Conservation (phyloP, 2,797 vertebrate species). For the Phalloptychus januarius region DNA sequence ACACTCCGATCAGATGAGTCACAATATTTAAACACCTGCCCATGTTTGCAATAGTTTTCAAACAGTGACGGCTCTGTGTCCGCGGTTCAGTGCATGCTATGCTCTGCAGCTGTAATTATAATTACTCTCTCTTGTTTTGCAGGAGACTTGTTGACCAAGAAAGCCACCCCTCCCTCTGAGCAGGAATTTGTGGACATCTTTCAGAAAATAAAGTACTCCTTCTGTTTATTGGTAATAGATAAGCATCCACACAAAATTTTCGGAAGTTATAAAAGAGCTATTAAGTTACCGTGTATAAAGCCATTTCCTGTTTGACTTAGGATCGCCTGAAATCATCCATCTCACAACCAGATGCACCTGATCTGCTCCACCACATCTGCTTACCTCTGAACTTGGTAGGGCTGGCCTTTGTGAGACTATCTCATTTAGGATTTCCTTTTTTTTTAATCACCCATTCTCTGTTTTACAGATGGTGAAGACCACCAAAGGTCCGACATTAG, state of each 20-base stretch:
- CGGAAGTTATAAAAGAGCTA: neutral
- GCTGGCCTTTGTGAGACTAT: neutral
- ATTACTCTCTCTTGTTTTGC: conserved; percentile 33
- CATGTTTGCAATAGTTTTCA: neutral
- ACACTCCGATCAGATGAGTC: neutral
- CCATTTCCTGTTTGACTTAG: conserved; percentile 59
- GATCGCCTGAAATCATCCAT: conserved; percentile 83
- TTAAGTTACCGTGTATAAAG: neutral
- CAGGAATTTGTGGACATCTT: conserved; percentile 84
- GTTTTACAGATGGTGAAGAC: conserved; percentile 82
- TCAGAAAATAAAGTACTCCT: conserved; percentile 89
- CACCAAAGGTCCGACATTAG: conserved; percentile 79
- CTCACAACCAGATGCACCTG: conserved; percentile 79
- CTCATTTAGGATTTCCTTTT: neutral
- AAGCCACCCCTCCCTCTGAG: conserved; percentile 78
- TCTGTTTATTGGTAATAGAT: conserved; percentile 85
- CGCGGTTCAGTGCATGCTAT: neutral
- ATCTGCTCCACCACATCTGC: conserved; percentile 86
- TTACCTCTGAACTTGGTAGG: conserved; percentile 84
- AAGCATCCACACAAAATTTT: neutral
- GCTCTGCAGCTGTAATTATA: neutral
- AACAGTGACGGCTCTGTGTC: neutral
- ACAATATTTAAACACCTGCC: neutral
- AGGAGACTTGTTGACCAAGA: conserved; percentile 80
- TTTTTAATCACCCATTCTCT: neutral